phyloP scores from a whole-genome alignment of 1,140 invertebrate genomes.

The Littorina saxatilis region DNA sequence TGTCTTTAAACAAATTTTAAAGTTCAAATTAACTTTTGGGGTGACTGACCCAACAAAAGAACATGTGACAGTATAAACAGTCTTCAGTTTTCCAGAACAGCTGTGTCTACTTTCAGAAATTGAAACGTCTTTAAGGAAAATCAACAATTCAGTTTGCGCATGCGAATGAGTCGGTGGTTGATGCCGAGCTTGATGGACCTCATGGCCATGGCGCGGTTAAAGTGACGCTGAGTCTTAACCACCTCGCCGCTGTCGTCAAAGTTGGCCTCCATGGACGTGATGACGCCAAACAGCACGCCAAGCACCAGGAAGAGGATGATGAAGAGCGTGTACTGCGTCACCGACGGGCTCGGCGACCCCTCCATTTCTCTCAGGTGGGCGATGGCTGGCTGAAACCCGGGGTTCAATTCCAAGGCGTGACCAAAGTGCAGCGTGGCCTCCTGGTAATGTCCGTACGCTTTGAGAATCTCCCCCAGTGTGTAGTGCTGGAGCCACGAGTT shows the following conservation, averaged over 20 bases:
- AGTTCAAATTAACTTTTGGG: too few species aligned
- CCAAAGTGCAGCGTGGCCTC: slow-evolving; percentile 88
- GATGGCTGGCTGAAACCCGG: slow-evolving; percentile 87
- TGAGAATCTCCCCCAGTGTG: slow-evolving; percentile 81
- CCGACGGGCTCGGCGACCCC: slow-evolving; percentile 63
- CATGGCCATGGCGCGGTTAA: slow-evolving; percentile 91
- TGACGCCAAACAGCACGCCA: slow-evolving; percentile 85
- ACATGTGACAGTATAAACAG: too few species aligned
- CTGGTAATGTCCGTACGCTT: slow-evolving; percentile 88
- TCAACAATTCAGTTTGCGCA: slow-evolving; percentile 68
- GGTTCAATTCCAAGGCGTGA: slow-evolving; percentile 87
- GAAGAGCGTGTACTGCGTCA: slow-evolving; percentile 84
- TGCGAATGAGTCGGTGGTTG: slow-evolving; percentile 74
- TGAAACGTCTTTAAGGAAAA: too few species aligned
- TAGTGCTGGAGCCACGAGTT: slow-evolving; percentile 94
- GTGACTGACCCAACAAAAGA: too few species aligned
- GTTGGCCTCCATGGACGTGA: slow-evolving; percentile 83
- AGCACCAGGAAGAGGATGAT: slow-evolving; percentile 89
- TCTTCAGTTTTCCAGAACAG: too few species aligned
- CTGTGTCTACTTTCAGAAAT: too few species aligned
- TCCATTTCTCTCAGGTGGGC: slow-evolving; percentile 84
- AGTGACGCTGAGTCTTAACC: slow-evolving; percentile 85
- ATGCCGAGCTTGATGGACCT: slow-evolving; percentile 81
- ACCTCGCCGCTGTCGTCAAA: slow-evolving; percentile 77
- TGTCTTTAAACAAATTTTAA: too few species aligned